These are phyloP conservation scores for Buathra laborator DNA, from an alignment of 2,888 invertebrate genomes.

Conservation along the genomic window DNA sequence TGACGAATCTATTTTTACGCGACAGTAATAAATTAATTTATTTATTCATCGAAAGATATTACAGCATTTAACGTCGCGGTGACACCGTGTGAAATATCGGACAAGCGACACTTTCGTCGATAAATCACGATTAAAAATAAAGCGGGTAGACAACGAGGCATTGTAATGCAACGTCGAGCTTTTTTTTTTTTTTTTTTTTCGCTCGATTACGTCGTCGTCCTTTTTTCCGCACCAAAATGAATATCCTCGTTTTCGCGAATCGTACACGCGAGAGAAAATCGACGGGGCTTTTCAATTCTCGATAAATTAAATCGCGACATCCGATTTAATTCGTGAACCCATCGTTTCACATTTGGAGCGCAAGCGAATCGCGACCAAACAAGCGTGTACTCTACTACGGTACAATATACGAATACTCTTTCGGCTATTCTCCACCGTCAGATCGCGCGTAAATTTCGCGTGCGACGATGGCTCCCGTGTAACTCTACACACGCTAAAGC, in stretches of 20 bases:
- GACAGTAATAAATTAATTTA: background rate
- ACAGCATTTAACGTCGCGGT: background rate
- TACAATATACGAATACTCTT: conserved; percentile 1
- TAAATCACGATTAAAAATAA: background rate
- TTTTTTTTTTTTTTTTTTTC: background rate
- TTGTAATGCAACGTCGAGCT: too few species aligned
- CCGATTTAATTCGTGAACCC: conserved; percentile 26
- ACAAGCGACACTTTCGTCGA: conserved; percentile 7
- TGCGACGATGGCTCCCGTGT: background rate
- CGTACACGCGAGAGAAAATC: background rate
- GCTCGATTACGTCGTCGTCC: background rate
- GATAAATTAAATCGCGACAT: conserved; percentile 43
- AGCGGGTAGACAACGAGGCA: background rate
- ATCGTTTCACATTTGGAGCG: conserved; percentile 22
- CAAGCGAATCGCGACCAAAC: background rate
- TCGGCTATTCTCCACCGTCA: background rate
- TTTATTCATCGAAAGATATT: conserved; percentile 15
- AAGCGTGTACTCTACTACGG: conserved; percentile 21
- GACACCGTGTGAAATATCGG: background rate
- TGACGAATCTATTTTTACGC: background rate
- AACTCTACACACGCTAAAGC: background rate
- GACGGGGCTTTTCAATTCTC: conserved; percentile 23
- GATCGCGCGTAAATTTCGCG: conserved; percentile 22
- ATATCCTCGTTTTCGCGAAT: background rate
- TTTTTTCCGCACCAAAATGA: conserved; percentile 1